Percentiles rank a stretch among this genome's conserved stretches.
Evolutionary conservation across 2,797 vertebrate species (phyloP).

Genomic region (Scolopax bukidnonensis): DNA sequence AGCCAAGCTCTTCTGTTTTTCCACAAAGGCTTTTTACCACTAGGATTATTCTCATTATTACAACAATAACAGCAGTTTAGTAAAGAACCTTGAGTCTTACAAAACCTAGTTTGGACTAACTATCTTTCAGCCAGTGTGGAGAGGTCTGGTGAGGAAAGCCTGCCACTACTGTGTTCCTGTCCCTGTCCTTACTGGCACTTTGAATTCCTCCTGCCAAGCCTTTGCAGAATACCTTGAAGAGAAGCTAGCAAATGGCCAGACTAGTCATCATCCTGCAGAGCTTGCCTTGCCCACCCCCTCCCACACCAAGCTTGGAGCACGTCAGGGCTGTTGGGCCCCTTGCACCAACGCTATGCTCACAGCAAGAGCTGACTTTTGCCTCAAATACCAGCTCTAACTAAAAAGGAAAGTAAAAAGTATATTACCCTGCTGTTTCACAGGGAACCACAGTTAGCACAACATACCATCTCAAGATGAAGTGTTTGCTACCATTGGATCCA

Average conservation of each 20-base stretch:
- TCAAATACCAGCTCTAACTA: neutral
- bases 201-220: neutral
- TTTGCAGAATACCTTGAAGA: neutral
- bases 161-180: neutral
- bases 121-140: neutral
- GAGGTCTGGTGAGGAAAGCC: neutral
- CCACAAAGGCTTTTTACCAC: neutral
- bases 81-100: neutral
- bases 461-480: neutral
- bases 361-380: neutral
- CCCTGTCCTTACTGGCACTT: neutral
- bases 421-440: neutral
- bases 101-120: neutral
- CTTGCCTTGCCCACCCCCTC: neutral
- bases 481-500: neutral
- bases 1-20: neutral
- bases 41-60: neutral
- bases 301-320: accelerated
- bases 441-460: neutral
- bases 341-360: accelerated
- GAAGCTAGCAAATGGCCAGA: neutral
- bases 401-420: neutral
- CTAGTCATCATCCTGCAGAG: accelerated
- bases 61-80: neutral
- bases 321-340: accelerated